Conservation (phyloP, 2,113 vertebrate genomes). For the Hoplias malabaricus region DNA sequence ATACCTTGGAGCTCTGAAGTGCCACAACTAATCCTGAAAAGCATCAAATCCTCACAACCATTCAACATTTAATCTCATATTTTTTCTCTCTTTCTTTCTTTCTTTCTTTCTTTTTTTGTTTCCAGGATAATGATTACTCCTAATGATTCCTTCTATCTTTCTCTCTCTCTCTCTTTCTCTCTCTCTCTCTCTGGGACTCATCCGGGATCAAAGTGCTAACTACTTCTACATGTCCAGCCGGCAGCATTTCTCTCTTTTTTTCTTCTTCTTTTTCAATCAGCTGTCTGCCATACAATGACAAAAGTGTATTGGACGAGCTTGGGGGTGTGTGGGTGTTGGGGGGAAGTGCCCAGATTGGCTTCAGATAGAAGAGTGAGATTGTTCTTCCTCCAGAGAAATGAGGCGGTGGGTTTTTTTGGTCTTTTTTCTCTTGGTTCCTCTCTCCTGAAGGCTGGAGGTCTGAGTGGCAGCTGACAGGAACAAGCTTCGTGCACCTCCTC, state of each 20-base stretch:
- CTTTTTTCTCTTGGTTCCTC: background rate
- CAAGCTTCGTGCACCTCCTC: conserved; percentile 10
- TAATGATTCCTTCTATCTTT: background rate
- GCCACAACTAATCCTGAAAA: no score
- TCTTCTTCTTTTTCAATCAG: conserved; percentile 55
- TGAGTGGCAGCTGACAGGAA: conserved; percentile 56
- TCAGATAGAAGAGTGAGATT: conserved; percentile 46
- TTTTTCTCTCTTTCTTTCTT: background rate
- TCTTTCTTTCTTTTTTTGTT: background rate
- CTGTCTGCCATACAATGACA: conserved; percentile 50
- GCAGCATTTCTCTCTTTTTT: no score
- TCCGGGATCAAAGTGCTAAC: conserved; percentile 59
- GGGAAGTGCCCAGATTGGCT: conserved; percentile 10
- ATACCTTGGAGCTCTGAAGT: no score
- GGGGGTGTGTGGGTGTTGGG: background rate
- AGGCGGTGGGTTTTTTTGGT: conserved; percentile 27
- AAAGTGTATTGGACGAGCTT: conserved; percentile 39
- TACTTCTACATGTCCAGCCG: conserved; percentile 50
- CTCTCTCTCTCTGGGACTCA: background rate
- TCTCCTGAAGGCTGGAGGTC: conserved; percentile 14
- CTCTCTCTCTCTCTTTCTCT: background rate
- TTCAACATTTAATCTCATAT: no score
- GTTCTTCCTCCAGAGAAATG: conserved; percentile 31
- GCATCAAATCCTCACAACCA: no score
- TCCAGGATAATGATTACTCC: background rate